Evolutionary conservation across 2,888 invertebrate species (phyloP), one percentile per base, ranked within the genome.

Genomic region (Cremastinae sp.): DNA sequence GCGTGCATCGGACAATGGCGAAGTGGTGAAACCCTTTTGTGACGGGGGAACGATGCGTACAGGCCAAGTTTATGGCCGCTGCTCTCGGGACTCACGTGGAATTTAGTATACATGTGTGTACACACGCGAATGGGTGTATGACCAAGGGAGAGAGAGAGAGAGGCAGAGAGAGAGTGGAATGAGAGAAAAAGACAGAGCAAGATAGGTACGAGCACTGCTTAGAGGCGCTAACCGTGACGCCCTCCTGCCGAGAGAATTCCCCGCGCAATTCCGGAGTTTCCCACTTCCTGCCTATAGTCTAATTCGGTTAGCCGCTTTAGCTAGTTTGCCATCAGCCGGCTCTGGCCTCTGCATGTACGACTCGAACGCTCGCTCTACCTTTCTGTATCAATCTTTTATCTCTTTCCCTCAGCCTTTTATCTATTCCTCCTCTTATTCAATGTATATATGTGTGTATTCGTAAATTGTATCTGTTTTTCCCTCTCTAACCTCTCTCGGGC

Each of bases 151-250:
- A n/a, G n/a, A n/a, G n/a, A n/a, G n/a, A n/a, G n/a, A n/a, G n/a
- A n/a, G n/a, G n/a, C n/a, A n/a, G n/a, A 28, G 28, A 5, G 2
- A 28, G 28, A 2, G 28, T 28, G 28, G 2, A 28, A 5, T 3
- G 2, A 28, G 28, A 28, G 28, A 28, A 5, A 28, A 5, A 28
- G 28, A 28, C 2, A 28, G 28, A 28, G 28, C 2, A 5, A 28
- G 28, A 28, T 3, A 28, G 28, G 5, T 28, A 28, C 62, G 75
- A 78, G 70, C 56, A 28, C 16, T 41, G 47, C 22, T 10, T 59
- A 28, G 76, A 78, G 78, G 80, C 80, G 79, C 80, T 64, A 81
- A 83, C 81, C 83, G 82, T 83, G 82, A 84, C 83, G 81, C 83
- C 82, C 81, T 80, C 82, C 78, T 79, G 79, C 78, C 69, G 75